Conservation (phyloP, 2,797 vertebrate genomes). For the Sciurus vulgaris region DNA sequence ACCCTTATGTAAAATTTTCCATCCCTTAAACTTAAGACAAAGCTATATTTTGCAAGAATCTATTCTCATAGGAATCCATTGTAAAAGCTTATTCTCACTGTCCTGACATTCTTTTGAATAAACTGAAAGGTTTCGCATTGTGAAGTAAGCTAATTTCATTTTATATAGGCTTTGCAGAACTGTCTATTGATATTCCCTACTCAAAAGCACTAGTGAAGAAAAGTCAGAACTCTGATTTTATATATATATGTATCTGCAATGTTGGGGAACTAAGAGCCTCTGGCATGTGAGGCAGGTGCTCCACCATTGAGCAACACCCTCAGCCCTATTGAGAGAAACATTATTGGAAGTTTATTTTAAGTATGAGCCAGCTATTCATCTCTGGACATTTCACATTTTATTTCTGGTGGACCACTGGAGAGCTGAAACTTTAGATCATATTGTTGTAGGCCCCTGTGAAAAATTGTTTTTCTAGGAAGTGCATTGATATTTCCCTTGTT, state of each 20-base stretch:
- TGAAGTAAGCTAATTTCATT: slow-evolving; percentile 44
- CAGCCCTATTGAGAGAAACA: slow-evolving; percentile 6
- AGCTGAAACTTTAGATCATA: neutral
- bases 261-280: too few relatives aligned
- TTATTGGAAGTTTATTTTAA: slow-evolving; percentile 37
- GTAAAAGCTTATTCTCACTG: neutral
- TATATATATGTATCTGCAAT: neutral
- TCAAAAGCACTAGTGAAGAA: neutral
- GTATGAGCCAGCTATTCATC: neutral
- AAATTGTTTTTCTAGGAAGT: neutral
- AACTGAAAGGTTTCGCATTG: neutral
- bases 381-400: neutral
- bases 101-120: neutral
- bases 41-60: slow-evolving; percentile 7
- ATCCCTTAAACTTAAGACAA: slow-evolving; percentile 9
- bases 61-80: slow-evolving; percentile 12
- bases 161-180: neutral
- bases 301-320: too few relatives aligned
- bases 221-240: neutral
- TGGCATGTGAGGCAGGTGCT: too few relatives aligned
- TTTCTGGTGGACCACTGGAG: neutral
- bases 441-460: neutral
- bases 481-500: neutral
- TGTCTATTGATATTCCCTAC: neutral
- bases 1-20: neutral